A percentile compares a stretch with the other conserved stretches of the same genome.
phyloP scores from a whole-genome alignment of 2,797 vertebrate species.

The Pseudochirops corinnae region DNA sequence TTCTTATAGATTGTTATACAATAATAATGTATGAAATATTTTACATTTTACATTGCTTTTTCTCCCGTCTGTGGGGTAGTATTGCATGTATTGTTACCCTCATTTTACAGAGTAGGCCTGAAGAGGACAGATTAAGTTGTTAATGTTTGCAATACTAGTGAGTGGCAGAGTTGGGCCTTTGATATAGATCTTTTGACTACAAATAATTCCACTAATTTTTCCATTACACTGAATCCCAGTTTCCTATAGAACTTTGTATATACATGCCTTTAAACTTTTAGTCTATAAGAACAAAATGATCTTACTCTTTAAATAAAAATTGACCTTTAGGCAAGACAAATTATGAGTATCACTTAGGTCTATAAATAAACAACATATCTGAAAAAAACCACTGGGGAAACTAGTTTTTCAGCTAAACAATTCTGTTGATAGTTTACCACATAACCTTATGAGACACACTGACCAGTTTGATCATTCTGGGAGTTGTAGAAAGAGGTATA shows the following conservation, averaged over 20 bases:
- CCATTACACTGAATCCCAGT: not conserved
- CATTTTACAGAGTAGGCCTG: not conserved
- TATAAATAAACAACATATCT: not conserved
- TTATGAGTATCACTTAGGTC: not conserved
- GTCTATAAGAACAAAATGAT: not conserved
- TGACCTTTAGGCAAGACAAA: not conserved
- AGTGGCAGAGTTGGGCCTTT: not conserved
- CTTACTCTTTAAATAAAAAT: not conserved
- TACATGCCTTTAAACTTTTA: not conserved
- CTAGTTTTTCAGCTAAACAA: not conserved
- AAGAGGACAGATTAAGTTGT: not conserved
- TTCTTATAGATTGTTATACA: not conserved
- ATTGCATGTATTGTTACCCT: not conserved
- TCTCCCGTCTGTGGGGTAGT: not conserved
- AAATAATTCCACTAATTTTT: not conserved
- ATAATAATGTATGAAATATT: constrained; percentile 8
- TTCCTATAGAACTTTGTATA: not conserved
- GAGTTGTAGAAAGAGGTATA: not conserved
- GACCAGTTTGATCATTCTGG: not conserved
- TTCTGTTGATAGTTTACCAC: not conserved
- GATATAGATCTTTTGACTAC: not conserved
- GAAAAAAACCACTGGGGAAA: not conserved
- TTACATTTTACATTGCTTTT: constrained; percentile 4
- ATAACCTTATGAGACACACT: not conserved
- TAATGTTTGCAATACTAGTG: not conserved